These are phyloP conservation scores for Ceratina calcarata DNA, from an alignment of 1,140 invertebrate species.

Conservation along the genomic window DNA sequence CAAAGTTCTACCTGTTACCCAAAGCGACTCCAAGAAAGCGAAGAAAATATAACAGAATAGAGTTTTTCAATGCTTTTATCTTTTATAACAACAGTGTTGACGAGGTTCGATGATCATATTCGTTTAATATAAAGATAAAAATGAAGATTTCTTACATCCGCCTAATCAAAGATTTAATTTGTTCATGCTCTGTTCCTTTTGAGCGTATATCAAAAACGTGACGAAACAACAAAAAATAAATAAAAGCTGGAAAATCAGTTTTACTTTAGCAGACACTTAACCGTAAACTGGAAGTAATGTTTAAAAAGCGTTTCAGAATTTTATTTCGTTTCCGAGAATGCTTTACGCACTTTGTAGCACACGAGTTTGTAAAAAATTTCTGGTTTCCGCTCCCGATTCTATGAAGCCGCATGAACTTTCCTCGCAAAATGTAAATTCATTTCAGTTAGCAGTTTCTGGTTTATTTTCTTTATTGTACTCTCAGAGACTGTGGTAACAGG, in stretches of 20 bases:
- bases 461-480: neutral
- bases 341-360: neutral
- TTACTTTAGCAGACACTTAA: neutral
- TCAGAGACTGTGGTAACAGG: neutral
- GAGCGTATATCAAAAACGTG: too few relatives aligned
- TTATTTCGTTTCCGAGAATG: slow-evolving; percentile 1
- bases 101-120: too few relatives aligned
- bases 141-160: too few relatives aligned
- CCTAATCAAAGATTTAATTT: too few relatives aligned
- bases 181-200: too few relatives aligned
- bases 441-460: neutral
- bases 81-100: too few relatives aligned
- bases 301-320: neutral
- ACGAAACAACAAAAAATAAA: neutral
- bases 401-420: neutral
- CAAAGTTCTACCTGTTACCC: slow-evolving; percentile 11
- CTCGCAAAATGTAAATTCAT: neutral
- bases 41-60: neutral
- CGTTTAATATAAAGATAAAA: too few relatives aligned
- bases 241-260: neutral
- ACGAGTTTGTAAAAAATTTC: neutral
- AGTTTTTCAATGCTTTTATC: too few relatives aligned
- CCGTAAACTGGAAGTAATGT: neutral
- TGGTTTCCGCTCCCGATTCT: neutral
- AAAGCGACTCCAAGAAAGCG: slow-evolving; percentile 1